Evolutionary conservation across 1,140 invertebrate genomes (phyloP), one percentile per base, ranked within the genome.

Genomic region (Augochlora pura): DNA sequence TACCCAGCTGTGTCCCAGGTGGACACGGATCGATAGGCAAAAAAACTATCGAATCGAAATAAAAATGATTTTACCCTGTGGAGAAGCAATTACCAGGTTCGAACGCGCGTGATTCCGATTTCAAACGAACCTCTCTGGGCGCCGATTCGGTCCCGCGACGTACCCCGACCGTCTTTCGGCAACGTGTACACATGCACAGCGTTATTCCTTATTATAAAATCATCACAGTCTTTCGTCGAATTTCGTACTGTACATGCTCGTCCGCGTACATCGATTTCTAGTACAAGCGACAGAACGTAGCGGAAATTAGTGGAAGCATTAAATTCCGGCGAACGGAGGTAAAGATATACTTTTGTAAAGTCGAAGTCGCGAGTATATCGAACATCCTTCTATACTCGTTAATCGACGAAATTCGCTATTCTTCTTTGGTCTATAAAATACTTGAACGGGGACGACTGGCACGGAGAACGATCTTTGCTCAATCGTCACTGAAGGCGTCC

Each of bases 401-500:
- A 7, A 62, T 8, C 32, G 10, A 57, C 49, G 27, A 54, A 18
- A 52, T 54, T 54, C 1, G 23, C 42, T 69, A 54, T 14, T 32
- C 2, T 54, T 82, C 75, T 82, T 84, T 84, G 82, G 82, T 81
- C 42, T 84, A 65, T 68, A 69, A 77, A 83, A 82, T 78, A 74
- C 59, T 74, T 62, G 16, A 21, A n/a, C 7, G 5, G 12, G 21
- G 18, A 60, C 46, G 46, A 10, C 74, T 18, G 5, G 1, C 21
- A 60, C 25, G 27, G 16, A 12, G 8, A 18, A 6, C 9, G 18
- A 23, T 3, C 25, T 8, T 42, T n/a, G n/a, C 38, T 86, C 77
- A 88, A 80, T 90, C 85, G 16, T 89, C 69, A 21, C 88, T 74
- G n/a, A 89, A 84, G 16, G 87, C 70, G 23, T 90, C 76, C n/a